These are phyloP conservation scores for Ranitomeya variabilis DNA, from an alignment of 2,113 vertebrate species.

Conservation along the genomic window DNA sequence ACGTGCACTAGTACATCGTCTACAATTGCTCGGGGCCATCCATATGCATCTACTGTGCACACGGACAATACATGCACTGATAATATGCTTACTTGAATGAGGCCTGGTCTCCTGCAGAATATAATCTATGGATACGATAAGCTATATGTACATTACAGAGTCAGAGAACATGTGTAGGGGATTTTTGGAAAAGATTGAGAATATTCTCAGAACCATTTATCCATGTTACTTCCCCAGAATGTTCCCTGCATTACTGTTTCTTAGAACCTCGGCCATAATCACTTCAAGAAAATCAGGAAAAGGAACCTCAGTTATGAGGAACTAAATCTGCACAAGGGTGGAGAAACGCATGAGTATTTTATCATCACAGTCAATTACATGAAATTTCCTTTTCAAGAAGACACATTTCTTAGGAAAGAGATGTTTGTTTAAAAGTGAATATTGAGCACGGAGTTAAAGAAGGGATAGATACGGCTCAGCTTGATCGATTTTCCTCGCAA, in stretches of 20 bases:
- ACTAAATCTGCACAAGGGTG: not conserved
- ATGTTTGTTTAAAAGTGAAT: not conserved
- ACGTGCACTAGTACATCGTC: no score
- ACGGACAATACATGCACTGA: no score
- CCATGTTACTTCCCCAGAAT: not conserved
- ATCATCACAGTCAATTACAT: not conserved
- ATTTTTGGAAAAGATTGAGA: not conserved
- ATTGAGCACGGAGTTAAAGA: not conserved
- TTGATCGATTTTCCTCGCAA: not conserved
- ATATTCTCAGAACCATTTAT: not conserved
- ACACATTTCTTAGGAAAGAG: no score
- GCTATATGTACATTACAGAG: not conserved
- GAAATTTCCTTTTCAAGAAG: not conserved
- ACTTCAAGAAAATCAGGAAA: not conserved
- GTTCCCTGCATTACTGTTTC: not conserved
- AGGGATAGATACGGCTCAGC: not conserved
- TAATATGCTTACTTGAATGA: no score
- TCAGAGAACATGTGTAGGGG: not conserved
- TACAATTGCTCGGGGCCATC: no score
- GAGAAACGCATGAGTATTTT: not conserved
- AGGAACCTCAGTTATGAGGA: not conserved
- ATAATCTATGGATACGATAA: not conserved
- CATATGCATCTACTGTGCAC: no score
- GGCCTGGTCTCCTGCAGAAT: no score
- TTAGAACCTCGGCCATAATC: not conserved